A percentile compares a stretch with the other conserved stretches of the same genome.
Evolutionary conservation across 2,797 vertebrate species (phyloP).

Genomic region (Schizothorax lantsangensis): DNA sequence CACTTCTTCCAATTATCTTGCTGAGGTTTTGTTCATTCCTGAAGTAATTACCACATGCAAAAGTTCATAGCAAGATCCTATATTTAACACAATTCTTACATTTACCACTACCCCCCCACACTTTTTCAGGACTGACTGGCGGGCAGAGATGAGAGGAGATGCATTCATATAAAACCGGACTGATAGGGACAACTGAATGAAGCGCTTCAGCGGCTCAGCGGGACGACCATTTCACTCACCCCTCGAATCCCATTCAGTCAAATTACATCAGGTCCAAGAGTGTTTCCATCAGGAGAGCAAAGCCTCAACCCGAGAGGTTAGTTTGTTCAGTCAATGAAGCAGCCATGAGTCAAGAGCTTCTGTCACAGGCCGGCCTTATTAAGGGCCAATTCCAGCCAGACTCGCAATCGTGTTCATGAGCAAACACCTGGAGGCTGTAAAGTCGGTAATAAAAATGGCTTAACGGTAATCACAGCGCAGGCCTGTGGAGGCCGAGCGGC

Average conservation of each 20-base stretch:
- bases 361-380: conserved; percentile 49
- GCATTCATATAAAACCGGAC: conserved; percentile 9
- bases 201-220: background rate
- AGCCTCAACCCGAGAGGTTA: background rate
- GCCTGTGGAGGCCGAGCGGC: background rate
- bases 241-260: conserved; percentile 10
- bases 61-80: background rate
- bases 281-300: background rate
- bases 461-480: conserved; percentile 46
- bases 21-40: background rate
- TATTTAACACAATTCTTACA: background rate
- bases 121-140: background rate
- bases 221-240: background rate
- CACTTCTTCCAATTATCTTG: background rate
- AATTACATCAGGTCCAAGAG: conserved; percentile 10
- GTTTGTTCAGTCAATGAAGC: conserved; percentile 40
- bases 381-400: conserved; percentile 45
- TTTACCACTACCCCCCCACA: background rate
- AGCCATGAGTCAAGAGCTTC: conserved; percentile 44
- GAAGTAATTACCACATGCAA: background rate
- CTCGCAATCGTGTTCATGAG: conserved; percentile 55
- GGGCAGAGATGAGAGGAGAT: background rate
- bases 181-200: background rate
- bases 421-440: conserved; percentile 58
- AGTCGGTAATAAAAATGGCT: conserved; percentile 58